A percentile compares a stretch with the other conserved stretches of the same genome.
Evolutionary conservation across 2,797 vertebrate genomes (phyloP).

Genomic region (Manis javanica): DNA sequence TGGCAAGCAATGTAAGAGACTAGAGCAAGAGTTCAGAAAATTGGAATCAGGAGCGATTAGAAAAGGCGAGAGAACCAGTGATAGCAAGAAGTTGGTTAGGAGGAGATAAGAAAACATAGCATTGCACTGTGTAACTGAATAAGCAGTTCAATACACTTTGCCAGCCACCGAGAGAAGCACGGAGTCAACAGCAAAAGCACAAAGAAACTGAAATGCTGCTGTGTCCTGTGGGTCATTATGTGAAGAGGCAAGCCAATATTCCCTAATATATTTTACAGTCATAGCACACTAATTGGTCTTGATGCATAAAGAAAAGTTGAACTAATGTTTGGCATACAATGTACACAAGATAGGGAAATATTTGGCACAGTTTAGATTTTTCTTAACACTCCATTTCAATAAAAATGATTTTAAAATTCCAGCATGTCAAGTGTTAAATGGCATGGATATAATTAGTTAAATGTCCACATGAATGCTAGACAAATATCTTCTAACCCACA

Average conservation of each 20-base stretch:
- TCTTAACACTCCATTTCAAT: background rate
- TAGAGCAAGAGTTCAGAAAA: background rate
- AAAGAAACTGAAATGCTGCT: background rate
- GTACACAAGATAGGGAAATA: background rate
- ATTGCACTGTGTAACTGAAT: background rate
- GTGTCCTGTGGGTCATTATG: background rate
- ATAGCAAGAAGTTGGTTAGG: background rate
- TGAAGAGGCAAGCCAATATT: background rate
- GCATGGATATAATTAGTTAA: background rate
- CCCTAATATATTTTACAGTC: background rate
- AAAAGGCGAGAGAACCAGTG: background rate
- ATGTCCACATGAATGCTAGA: background rate
- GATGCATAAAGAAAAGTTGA: background rate
- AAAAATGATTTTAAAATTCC: background rate
- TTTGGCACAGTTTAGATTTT: background rate
- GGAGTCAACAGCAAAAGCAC: background rate
- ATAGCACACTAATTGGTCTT: background rate
- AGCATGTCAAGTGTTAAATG: background rate
- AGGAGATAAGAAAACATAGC: background rate
- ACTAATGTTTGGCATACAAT: background rate
- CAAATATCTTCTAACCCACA: background rate
- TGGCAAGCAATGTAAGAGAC: background rate
- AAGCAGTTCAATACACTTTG: background rate
- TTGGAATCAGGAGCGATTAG: background rate
- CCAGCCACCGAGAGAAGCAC: background rate